Conservation (phyloP, 1,140 invertebrate species). For the Glossosoma conforme region DNA sequence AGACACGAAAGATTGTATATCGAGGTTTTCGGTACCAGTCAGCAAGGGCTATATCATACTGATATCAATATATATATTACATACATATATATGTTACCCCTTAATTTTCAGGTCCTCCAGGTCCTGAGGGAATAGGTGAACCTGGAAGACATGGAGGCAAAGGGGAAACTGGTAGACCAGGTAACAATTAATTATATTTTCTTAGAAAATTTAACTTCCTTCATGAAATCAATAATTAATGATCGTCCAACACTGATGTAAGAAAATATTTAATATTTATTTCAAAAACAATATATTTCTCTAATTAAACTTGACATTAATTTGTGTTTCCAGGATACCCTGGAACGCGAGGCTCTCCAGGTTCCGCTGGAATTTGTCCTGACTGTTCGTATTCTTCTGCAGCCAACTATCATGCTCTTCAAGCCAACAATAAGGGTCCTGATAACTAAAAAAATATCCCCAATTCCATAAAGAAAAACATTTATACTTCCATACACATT, state of each 20-base stretch:
- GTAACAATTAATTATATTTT: slow-evolving; percentile 5
- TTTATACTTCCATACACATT: too few relatives aligned
- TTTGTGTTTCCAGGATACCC: slow-evolving; percentile 12
- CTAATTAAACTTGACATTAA: background rate
- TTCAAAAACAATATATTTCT: background rate
- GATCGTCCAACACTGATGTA: background rate
- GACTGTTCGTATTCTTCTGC: slow-evolving; percentile 22
- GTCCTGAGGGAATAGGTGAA: slow-evolving; percentile 23
- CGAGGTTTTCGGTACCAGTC: too few relatives aligned
- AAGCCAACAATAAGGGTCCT: slow-evolving; percentile 28
- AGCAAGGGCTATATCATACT: too few relatives aligned
- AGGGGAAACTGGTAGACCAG: slow-evolving; percentile 29
- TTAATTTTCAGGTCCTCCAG: slow-evolving; percentile 18
- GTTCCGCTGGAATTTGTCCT: slow-evolving; percentile 20
- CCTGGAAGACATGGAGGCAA: slow-evolving; percentile 27
- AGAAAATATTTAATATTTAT: background rate
- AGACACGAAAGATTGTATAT: too few relatives aligned
- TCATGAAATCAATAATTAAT: background rate
- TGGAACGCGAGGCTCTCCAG: slow-evolving; percentile 17
- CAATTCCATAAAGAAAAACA: too few relatives aligned
- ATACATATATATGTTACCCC: too few relatives aligned
- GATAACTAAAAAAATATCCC: background rate
- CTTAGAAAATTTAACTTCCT: background rate
- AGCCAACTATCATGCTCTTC: slow-evolving; percentile 12
- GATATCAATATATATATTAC: too few relatives aligned